phyloP scores from a whole-genome alignment of 2,888 invertebrate species.

The Epiblema foenella region DNA sequence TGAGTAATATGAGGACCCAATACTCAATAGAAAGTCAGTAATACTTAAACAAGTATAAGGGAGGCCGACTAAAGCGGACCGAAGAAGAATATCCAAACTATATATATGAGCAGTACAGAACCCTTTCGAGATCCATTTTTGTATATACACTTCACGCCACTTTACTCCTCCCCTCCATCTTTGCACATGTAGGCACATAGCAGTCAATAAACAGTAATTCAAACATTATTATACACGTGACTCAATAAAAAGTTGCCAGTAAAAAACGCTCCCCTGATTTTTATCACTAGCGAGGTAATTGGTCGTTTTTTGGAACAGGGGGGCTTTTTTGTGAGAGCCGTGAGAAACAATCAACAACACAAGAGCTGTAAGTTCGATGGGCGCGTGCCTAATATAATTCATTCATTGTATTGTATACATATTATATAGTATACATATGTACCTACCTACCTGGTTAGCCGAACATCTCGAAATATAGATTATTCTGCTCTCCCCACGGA shows the following conservation, averaged over 20 bases:
- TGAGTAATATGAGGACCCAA: not conserved
- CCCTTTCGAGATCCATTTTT: not conserved
- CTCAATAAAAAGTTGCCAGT: constrained; percentile 48
- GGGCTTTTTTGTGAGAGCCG: constrained; percentile 59
- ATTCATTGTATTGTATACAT: not conserved
- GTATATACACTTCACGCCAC: not conserved
- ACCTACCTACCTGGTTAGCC: not conserved
- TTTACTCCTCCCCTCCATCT: constrained; percentile 9
- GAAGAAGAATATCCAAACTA: no score
- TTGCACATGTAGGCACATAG: constrained; percentile 1
- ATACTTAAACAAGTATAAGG: not conserved
- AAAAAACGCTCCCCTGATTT: constrained; percentile 64
- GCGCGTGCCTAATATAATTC: not conserved
- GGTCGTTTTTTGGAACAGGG: constrained; percentile 56
- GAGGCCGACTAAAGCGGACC: no score
- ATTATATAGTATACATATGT: not conserved
- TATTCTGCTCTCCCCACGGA: no score
- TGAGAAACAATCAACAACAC: constrained; percentile 61
- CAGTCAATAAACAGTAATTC: constrained; percentile 33
- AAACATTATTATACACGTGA: constrained; percentile 44
- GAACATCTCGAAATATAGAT: no score
- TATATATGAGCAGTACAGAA: no score
- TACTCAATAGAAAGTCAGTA: no score
- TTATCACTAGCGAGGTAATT: constrained; percentile 58
- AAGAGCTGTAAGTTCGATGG: constrained; percentile 54